Conservation (phyloP, 2,113 vertebrate genomes). For the Colaptes auratus region DNA sequence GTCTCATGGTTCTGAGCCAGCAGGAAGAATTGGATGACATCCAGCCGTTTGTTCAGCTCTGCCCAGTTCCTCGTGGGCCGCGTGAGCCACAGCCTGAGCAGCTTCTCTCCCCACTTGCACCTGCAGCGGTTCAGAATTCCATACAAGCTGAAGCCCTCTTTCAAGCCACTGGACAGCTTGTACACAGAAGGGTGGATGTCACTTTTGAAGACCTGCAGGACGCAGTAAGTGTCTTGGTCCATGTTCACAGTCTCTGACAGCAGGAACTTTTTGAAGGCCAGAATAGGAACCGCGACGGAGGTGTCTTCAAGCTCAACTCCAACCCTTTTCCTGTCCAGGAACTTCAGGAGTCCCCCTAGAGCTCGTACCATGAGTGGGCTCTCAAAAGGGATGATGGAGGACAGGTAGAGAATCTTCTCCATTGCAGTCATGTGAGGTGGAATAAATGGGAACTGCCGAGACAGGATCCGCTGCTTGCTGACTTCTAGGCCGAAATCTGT, state of each 20-base stretch:
- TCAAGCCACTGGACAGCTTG: conserved; percentile 90
- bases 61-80: conserved; percentile 85
- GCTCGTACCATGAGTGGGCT: conserved; percentile 88
- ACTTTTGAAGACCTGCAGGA: conserved; percentile 96
- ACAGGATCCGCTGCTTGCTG: conserved; percentile 90
- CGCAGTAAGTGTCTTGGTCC: conserved; percentile 76
- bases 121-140: conserved; percentile 85
- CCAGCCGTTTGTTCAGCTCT: conserved; percentile 87
- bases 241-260: conserved; percentile 79
- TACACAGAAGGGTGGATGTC: conserved; percentile 96
- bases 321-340: conserved; percentile 90
- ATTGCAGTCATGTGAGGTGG: conserved; percentile 83
- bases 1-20: conserved; percentile 85
- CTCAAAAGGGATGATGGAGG: conserved; percentile 91
- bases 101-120: conserved; percentile 80
- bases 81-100: conserved; percentile 89
- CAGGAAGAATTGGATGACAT: conserved; percentile 92
- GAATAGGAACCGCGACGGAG: conserved; percentile 85
- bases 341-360: conserved; percentile 91
- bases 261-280: conserved; percentile 89
- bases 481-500: conserved; percentile 91
- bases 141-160: conserved; percentile 96
- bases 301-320: conserved; percentile 92
- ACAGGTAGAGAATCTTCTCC: conserved; percentile 89
- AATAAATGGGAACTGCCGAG: conserved; percentile 87